These are phyloP conservation scores for Furnarius figulus DNA, from an alignment of 2,113 vertebrate genomes.

Conservation along the genomic window DNA sequence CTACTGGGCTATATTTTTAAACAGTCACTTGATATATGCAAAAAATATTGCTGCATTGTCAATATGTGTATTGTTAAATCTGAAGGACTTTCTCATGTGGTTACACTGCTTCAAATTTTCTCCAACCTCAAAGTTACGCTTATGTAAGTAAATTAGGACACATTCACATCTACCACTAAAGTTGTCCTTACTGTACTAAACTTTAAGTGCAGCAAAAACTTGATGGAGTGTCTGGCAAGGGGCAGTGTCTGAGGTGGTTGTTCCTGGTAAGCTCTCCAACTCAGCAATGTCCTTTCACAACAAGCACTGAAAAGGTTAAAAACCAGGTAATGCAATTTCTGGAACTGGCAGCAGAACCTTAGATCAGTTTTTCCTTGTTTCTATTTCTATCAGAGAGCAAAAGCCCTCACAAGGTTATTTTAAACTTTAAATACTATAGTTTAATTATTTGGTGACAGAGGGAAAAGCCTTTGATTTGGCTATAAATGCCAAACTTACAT, in stretches of 20 bases:
- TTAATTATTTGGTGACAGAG: background rate
- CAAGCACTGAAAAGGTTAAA: background rate
- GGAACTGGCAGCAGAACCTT: background rate
- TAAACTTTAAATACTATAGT: conserved; percentile 13
- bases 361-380: background rate
- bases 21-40: background rate
- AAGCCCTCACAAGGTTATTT: background rate
- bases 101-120: background rate
- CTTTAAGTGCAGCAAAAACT: background rate
- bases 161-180: background rate
- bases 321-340: background rate
- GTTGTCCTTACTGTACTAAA: background rate
- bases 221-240: background rate
- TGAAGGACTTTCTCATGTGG: background rate
- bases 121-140: background rate
- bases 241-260: background rate
- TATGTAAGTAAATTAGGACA: background rate
- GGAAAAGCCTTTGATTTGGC: background rate
- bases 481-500: background rate
- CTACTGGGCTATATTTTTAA: background rate
- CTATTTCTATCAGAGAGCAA: background rate
- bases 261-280: background rate
- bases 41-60: background rate
- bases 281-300: background rate
- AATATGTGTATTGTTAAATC: background rate